phyloP scores from a whole-genome alignment of 2,113 vertebrate species.

The Ardeotis arabs region DNA sequence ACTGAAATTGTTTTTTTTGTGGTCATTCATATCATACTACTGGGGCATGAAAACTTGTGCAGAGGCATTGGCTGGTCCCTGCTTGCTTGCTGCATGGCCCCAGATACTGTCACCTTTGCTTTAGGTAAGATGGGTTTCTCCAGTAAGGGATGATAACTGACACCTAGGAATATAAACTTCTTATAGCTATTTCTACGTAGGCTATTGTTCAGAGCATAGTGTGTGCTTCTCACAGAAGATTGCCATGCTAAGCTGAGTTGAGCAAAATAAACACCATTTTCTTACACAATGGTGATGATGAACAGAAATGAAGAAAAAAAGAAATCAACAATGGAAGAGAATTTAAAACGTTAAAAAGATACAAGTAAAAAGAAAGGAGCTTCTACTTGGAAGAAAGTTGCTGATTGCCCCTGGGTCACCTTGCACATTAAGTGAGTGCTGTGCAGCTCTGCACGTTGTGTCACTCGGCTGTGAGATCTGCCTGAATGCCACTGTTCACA shows the following conservation, averaged over 20 bases:
- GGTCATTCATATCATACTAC: background rate
- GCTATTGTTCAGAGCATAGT: background rate
- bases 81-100: background rate
- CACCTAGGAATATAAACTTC: background rate
- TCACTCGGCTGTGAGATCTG: accelerated
- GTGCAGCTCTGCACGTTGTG: background rate
- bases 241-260: background rate
- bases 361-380: background rate
- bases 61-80: background rate
- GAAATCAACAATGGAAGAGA: background rate
- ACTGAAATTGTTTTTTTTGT: background rate
- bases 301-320: background rate
- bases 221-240: background rate
- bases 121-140: background rate
- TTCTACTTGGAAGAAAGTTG: background rate
- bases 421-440: background rate
- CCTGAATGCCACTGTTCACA: background rate
- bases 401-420: background rate
- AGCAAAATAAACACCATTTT: background rate
- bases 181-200: background rate
- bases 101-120: background rate
- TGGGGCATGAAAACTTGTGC: background rate
- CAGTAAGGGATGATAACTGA: background rate
- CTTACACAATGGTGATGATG: background rate
- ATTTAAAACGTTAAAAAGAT: background rate